Evolutionary conservation across 2,797 vertebrate species (phyloP).

Genomic region (Synaphobranchus kaupii): DNA sequence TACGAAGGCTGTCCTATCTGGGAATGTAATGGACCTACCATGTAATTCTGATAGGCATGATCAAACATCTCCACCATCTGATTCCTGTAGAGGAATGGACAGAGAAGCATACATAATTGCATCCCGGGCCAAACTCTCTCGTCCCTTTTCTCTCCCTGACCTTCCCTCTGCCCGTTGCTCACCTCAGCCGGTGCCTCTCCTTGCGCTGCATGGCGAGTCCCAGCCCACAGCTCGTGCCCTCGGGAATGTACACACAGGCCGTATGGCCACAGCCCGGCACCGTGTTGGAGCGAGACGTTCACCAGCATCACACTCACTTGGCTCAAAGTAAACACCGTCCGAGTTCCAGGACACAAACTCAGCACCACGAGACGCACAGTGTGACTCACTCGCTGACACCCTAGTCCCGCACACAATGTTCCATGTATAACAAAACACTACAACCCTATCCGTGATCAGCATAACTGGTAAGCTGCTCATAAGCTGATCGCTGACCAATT

Average conservation of each 20-base stretch:
- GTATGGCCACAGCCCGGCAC: conserved; percentile 43
- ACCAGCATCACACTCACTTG: conserved; percentile 39
- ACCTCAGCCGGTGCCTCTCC: conserved; percentile 73
- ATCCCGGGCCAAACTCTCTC: not conserved
- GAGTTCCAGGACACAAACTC: conserved; percentile 30
- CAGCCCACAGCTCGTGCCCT: conserved; percentile 50
- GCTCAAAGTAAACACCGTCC: conserved; percentile 16
- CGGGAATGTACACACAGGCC: conserved; percentile 35
- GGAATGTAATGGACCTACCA: conserved; percentile 78
- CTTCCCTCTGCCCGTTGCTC: conserved; percentile 30
- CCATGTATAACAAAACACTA: conserved; percentile 18
- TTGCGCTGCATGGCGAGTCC: conserved; percentile 67
- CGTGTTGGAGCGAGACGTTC: conserved; percentile 36
- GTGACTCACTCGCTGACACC: conserved; percentile 9
- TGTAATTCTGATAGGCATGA: conserved; percentile 96
- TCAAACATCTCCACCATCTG: conserved; percentile 99
- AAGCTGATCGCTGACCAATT: conserved; percentile 20
- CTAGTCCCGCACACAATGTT: conserved; percentile 26
- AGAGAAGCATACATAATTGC: conserved; percentile 37
- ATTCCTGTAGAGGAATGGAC: conserved; percentile 73
- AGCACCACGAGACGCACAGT: conserved; percentile 2
- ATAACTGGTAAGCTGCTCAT: not conserved
- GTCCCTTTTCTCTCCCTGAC: not conserved
- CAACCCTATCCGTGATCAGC: not conserved
- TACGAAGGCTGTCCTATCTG: too few species aligned